Conservation (phyloP, 2,888 invertebrate genomes). For the Lithodes maja region DNA sequence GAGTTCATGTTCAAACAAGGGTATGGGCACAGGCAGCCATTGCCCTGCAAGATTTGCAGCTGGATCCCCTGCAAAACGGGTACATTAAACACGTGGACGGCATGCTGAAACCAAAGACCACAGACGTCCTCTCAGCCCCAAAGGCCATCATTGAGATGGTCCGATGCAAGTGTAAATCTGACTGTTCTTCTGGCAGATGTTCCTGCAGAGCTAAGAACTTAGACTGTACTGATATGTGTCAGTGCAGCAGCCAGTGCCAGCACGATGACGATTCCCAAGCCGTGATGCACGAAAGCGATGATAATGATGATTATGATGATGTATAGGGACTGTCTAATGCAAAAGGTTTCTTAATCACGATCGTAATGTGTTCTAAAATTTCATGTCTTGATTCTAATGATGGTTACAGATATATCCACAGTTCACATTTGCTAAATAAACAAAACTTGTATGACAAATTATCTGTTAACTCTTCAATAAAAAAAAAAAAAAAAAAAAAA, state of each 20-base stretch:
- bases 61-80: slow-evolving; percentile 27
- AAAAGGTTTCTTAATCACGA: background rate
- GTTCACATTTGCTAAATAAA: no score
- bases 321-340: background rate
- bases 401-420: no score
- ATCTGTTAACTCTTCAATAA: no score
- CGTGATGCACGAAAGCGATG: background rate
- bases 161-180: slow-evolving; percentile 37
- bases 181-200: background rate
- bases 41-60: background rate
- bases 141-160: slow-evolving; percentile 48
- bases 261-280: background rate
- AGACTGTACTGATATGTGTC: background rate
- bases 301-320: slow-evolving; percentile 6
- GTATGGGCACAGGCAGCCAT: background rate
- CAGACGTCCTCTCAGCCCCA: slow-evolving; percentile 7
- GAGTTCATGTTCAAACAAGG: slow-evolving; percentile 2
- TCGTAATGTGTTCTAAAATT: background rate
- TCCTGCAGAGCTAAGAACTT: slow-evolving; percentile 18
- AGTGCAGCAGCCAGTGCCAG: background rate
- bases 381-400: no score
- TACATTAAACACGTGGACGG: slow-evolving; percentile 20
- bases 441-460: no score
- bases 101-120: slow-evolving; percentile 22
- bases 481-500: no score